Conservation (phyloP, 2,888 invertebrate species). For the Eudemis profundana region DNA sequence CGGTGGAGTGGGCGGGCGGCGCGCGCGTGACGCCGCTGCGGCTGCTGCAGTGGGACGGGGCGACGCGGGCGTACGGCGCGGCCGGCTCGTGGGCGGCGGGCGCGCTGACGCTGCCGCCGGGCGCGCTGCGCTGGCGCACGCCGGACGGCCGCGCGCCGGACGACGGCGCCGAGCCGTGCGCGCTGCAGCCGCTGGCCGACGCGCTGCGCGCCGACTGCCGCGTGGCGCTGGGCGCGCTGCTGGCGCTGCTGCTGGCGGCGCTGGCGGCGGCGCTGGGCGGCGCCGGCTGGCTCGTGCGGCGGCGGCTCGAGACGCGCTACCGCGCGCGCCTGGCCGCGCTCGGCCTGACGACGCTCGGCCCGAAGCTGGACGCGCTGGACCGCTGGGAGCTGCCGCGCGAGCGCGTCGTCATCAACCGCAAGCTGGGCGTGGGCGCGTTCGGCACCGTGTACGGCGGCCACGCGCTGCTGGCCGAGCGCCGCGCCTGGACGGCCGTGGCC, state of each 20-base stretch:
- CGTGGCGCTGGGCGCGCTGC: constrained; percentile 85
- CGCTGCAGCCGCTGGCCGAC: constrained; percentile 88
- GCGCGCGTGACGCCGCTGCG: constrained; percentile 52
- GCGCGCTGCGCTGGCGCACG: constrained; percentile 89
- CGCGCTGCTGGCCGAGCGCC: constrained; percentile 86
- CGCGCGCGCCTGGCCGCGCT: constrained; percentile 67
- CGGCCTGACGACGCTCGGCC: constrained; percentile 64
- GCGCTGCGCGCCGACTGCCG: constrained; percentile 90
- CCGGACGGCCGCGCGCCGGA: constrained; percentile 85
- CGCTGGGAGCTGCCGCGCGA: constrained; percentile 95
- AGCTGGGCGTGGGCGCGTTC: constrained; percentile 95
- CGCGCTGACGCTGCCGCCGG: constrained; percentile 88
- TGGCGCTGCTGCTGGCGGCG: constrained; percentile 57
- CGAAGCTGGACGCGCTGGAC: constrained; percentile 84
- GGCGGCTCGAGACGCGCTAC: constrained; percentile 68
- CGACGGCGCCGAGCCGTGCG: constrained; percentile 89
- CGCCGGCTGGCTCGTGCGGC: constrained; percentile 63
- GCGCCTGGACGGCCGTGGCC: constrained; percentile 93
- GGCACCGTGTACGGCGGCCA: constrained; percentile 97
- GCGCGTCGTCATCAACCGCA: constrained; percentile 93
- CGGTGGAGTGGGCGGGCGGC: constrained; percentile 60
- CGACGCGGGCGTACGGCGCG: constrained; percentile 34
- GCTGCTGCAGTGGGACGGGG: constrained; percentile 88
- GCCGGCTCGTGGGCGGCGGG: constrained; percentile 63
- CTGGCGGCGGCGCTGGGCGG: constrained; percentile 59